These are phyloP conservation scores for Julus scanicus DNA, from an alignment of 2,888 invertebrate genomes.

Conservation along the genomic window DNA sequence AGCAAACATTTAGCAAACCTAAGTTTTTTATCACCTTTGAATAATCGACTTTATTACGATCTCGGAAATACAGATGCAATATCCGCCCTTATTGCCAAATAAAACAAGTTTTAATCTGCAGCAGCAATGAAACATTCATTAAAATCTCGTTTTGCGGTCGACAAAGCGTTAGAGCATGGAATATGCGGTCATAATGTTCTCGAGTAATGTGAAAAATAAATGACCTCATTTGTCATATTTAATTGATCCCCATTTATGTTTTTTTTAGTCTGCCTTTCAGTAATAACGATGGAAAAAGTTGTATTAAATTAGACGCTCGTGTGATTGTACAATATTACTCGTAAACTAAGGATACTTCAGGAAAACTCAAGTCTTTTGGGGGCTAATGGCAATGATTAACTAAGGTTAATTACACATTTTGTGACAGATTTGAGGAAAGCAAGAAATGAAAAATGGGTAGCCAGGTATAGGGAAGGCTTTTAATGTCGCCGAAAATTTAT, in stretches of 20 bases:
- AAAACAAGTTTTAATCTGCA: slow-evolving; percentile 19
- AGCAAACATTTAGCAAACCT: no score
- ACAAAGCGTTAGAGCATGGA: no score
- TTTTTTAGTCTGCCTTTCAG: neutral
- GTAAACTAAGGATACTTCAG: neutral
- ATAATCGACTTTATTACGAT: neutral
- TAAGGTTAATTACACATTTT: neutral
- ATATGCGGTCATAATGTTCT: no score
- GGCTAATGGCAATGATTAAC: neutral
- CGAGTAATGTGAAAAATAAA: neutral
- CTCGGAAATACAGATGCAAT: neutral
- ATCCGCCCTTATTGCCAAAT: neutral
- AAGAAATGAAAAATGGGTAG: neutral
- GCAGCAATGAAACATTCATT: neutral
- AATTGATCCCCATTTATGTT: neutral
- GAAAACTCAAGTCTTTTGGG: neutral
- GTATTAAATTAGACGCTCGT: neutral
- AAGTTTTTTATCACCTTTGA: neutral
- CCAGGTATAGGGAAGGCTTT: neutral
- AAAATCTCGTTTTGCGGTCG: neutral
- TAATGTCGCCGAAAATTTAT: slow-evolving; percentile 8
- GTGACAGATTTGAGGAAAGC: neutral
- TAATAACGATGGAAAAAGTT: neutral
- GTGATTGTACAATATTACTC: neutral
- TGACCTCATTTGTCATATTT: neutral